Conservation (phyloP, 2,797 vertebrate species). For the Muraenolepis orangiensis region DNA sequence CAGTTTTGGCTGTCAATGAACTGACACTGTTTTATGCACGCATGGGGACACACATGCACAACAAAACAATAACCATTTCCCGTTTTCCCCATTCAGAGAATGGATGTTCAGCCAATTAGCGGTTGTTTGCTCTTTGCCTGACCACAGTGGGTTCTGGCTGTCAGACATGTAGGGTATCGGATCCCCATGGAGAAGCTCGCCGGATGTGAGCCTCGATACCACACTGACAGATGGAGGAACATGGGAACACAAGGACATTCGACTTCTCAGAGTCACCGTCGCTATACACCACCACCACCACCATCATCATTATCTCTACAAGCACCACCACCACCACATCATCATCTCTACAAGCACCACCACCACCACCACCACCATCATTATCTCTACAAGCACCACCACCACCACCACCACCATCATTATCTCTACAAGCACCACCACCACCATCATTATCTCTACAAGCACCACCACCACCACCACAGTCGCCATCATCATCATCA, state of each 20-base stretch:
- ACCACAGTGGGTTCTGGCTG: not conserved
- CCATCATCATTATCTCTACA: not conserved
- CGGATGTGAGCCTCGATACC: not conserved
- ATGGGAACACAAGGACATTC: conserved; percentile 20
- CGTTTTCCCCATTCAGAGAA: not conserved
- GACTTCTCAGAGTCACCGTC: not conserved
- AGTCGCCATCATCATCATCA: not conserved
- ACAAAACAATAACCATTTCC: not conserved
- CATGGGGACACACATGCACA: not conserved
- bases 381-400: not conserved
- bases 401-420: not conserved
- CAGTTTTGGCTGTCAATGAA: not conserved
- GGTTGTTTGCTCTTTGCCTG: not conserved
- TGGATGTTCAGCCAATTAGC: not conserved
- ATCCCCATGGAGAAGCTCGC: not conserved
- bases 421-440: not conserved
- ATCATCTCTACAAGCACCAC: not conserved
- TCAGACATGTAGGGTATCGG: not conserved
- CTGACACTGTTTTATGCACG: not conserved
- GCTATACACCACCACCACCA: too few relatives aligned
- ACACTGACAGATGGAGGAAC: conserved; percentile 7
- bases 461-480: not conserved
- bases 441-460: not conserved
- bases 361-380: not conserved
- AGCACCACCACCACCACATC: not conserved